phyloP scores from a whole-genome alignment of 2,113 vertebrate species.

The Chaetops frenatus region DNA sequence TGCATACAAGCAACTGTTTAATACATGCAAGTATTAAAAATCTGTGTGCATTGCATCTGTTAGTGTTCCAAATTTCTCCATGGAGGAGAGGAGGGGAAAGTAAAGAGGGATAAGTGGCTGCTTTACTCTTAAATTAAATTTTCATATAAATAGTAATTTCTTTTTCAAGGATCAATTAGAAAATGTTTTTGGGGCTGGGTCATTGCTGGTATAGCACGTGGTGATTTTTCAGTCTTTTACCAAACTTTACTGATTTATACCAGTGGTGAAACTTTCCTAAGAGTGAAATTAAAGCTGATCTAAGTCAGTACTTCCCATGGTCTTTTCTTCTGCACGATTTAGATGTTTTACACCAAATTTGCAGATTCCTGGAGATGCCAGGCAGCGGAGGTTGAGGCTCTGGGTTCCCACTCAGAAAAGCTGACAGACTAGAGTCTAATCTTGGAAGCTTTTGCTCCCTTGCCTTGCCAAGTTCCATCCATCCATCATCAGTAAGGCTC shows the following conservation, averaged over 20 bases:
- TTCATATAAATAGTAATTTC: neutral
- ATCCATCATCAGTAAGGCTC: neutral
- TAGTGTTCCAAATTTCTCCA: neutral
- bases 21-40: neutral
- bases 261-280: neutral
- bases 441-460: neutral
- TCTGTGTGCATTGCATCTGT: neutral
- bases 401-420: neutral
- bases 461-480: neutral
- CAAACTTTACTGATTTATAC: neutral
- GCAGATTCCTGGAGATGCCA: neutral
- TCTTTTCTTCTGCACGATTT: neutral
- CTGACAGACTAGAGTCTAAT: neutral
- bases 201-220: neutral
- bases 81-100: neutral
- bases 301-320: neutral
- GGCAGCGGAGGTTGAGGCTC: neutral
- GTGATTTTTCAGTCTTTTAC: neutral
- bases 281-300: neutral
- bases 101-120: neutral
- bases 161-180: neutral
- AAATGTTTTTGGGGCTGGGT: neutral
- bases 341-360: neutral
- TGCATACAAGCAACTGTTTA: neutral
- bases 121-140: neutral